phyloP scores from a whole-genome alignment of 1,140 invertebrate genomes.

The Tetranychus urticae region DNA sequence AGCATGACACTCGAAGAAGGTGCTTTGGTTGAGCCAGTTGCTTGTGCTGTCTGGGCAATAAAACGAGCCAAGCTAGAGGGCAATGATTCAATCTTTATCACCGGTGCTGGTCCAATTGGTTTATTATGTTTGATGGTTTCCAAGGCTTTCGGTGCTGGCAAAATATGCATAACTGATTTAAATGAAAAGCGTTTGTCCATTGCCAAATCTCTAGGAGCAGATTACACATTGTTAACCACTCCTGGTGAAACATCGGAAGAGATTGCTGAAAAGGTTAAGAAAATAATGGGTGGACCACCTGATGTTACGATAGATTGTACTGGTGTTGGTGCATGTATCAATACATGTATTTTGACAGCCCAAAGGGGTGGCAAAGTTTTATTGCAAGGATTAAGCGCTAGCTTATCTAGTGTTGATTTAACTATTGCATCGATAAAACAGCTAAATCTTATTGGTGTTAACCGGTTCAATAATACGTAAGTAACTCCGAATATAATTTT shows the following conservation, averaged over 20 bases:
- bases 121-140: conserved; percentile 52
- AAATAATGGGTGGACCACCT: conserved; percentile 30
- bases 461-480: conserved; percentile 56
- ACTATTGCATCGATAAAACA: conserved; percentile 50
- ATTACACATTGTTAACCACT: conserved; percentile 36
- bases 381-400: conserved; percentile 51
- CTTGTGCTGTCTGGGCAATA: conserved; percentile 77
- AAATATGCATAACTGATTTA: conserved; percentile 24
- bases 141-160: conserved; percentile 62
- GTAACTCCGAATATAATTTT: not conserved
- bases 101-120: conserved; percentile 75
- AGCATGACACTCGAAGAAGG: conserved; percentile 74
- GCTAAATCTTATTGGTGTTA: conserved; percentile 71
- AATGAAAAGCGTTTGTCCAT: conserved; percentile 15
- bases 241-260: conserved; percentile 24
- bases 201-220: conserved; percentile 58
- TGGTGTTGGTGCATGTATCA: conserved; percentile 50
- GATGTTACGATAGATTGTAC: conserved; percentile 65
- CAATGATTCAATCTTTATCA: conserved; percentile 52
- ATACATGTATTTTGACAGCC: conserved; percentile 33
- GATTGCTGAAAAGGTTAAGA: conserved; percentile 20
- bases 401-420: conserved; percentile 37
- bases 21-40: conserved; percentile 69
- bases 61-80: conserved; percentile 42
- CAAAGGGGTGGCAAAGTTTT: conserved; percentile 43